phyloP scores from a whole-genome alignment of 2,113 vertebrate species.

The Peromyscus leucopus region DNA sequence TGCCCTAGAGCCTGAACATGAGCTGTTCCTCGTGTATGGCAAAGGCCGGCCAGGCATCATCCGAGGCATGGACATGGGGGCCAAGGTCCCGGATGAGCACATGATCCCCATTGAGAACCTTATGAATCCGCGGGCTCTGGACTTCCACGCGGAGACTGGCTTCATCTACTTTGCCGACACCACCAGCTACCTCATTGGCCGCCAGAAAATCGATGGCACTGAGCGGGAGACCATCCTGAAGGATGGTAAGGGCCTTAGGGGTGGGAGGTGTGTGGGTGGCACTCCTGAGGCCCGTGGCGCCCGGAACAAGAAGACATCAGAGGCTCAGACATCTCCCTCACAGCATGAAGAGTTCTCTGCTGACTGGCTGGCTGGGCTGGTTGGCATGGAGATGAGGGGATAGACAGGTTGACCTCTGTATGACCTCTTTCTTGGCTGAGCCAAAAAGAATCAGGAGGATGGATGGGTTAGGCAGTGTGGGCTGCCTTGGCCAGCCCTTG shows the following conservation, averaged over 20 bases:
- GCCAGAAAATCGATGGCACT: constrained; percentile 97
- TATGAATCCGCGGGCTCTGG: constrained; percentile 97
- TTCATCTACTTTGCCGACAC: constrained; percentile 98
- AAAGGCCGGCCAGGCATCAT: constrained; percentile 98
- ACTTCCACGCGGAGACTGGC: constrained; percentile 95
- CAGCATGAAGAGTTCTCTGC: neutral
- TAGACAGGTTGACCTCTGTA: constrained; percentile 77
- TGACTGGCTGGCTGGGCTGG: constrained; percentile 57
- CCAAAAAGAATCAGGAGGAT: constrained; percentile 68
- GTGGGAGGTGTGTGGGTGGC: rapidly evolving
- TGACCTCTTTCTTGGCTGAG: constrained; percentile 79
- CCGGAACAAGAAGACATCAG: neutral
- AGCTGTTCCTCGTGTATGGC: constrained; percentile 96
- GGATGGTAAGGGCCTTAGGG: constrained; percentile 88
- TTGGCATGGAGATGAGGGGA: constrained; percentile 82
- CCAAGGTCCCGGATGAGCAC: constrained; percentile 96
- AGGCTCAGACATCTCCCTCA: neutral
- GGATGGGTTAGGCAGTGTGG: constrained; percentile 67
- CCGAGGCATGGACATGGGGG: constrained; percentile 97
- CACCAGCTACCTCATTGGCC: constrained; percentile 97
- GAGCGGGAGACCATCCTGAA: constrained; percentile 96
- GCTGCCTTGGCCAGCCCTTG: constrained; percentile 59
- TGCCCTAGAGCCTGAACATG: constrained; percentile 94
- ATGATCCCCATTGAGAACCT: constrained; percentile 99
- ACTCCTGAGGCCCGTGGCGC: rapidly evolving